Conservation (phyloP, 37 sponge, comb jelly and placozoan species). For the Crambe crambe region DNA sequence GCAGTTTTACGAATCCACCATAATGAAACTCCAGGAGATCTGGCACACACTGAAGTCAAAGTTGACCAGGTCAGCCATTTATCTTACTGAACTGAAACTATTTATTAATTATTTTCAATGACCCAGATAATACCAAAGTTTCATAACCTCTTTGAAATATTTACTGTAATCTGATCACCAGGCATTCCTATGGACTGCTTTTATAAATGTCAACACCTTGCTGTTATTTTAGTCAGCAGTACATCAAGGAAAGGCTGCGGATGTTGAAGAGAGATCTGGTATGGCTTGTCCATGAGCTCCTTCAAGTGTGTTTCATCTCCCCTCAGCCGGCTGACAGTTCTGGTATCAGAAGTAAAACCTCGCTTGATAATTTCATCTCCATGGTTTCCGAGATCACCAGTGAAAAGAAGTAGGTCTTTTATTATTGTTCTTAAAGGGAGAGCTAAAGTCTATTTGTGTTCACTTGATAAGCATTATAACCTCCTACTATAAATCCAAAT, state of each 20-base stretch:
- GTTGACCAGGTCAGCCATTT: conserved; percentile 2
- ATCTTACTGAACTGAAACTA: no score
- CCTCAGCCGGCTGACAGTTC: neutral
- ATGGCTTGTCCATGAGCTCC: conserved; percentile 34
- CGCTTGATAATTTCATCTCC: conserved; percentile 21
- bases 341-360: neutral
- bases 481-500: no score
- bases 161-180: no score
- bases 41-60: conserved; percentile 32
- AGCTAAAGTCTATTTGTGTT: no score
- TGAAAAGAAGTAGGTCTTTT: neutral
- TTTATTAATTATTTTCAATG: no score
- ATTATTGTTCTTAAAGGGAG: no score
- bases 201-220: no score
- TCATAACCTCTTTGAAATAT: no score
- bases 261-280: conserved; percentile 29
- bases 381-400: conserved; percentile 7
- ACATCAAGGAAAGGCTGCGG: conserved; percentile 32
- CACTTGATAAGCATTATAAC: no score
- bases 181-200: no score
- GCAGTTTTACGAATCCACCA: conserved; percentile 33
- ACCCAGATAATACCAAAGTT: no score
- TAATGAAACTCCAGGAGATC: conserved; percentile 39
- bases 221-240: no score
- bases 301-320: conserved; percentile 6